These are phyloP conservation scores for Sarcophilus harrisii DNA, from an alignment of 2,797 vertebrate species.

Conservation along the genomic window DNA sequence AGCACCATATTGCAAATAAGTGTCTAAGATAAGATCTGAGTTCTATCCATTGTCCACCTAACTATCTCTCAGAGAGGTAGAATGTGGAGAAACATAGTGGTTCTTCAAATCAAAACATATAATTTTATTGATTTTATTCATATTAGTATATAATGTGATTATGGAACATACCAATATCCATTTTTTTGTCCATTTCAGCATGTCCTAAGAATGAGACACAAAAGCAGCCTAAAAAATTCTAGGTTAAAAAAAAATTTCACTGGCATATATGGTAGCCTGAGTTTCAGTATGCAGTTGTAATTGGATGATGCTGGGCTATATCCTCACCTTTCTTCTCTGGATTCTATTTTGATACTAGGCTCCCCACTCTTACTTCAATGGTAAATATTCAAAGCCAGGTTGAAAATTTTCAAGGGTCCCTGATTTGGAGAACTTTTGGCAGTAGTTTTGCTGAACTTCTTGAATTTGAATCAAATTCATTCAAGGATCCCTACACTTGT, in stretches of 20 bases:
- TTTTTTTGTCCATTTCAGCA: not conserved
- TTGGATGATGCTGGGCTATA: not conserved
- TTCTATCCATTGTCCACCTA: not conserved
- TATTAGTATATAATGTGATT: conserved; percentile 8
- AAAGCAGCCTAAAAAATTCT: not conserved
- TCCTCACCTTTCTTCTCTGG: not conserved
- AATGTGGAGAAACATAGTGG: not conserved
- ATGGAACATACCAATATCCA: not conserved
- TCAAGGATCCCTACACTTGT: not conserved
- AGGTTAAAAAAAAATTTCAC: conserved; percentile 32
- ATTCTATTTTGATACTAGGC: not conserved
- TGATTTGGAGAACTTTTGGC: not conserved
- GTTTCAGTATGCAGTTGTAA: not conserved
- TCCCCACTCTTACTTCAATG: not conserved
- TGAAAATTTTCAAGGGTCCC: not conserved
- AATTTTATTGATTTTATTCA: conserved; percentile 3
- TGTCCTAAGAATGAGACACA: not conserved
- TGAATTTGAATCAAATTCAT: not conserved
- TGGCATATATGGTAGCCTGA: not conserved
- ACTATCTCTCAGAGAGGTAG: not conserved
- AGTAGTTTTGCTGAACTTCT: not conserved
- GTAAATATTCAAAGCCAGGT: not conserved
- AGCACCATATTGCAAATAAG: not conserved
- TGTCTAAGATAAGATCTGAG: not conserved
- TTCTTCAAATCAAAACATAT: not conserved